Percentiles rank a stretch among this genome's conserved stretches.
These are phyloP conservation scores for Synaphobranchus kaupii DNA, from an alignment of 2,797 vertebrate genomes.

Conservation along the genomic window DNA sequence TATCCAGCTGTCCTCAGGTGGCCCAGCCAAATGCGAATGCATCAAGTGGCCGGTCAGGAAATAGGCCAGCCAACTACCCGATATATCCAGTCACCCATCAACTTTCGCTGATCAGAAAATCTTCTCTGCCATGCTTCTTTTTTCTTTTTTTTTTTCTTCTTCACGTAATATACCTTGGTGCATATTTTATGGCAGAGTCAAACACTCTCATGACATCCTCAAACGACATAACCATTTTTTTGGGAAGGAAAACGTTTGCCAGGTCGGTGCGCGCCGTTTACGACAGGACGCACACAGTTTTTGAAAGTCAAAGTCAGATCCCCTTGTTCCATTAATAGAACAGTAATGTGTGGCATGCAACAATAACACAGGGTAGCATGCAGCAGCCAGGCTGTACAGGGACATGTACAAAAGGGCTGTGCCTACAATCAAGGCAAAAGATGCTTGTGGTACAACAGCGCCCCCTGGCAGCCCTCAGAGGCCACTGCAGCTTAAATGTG, in stretches of 20 bases:
- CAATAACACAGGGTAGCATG: slow-evolving; percentile 56
- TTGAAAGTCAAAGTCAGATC: slow-evolving; percentile 62
- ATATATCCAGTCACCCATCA: slow-evolving; percentile 18
- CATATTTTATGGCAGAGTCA: background rate
- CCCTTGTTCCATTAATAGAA: slow-evolving; percentile 75
- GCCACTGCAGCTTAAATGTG: background rate
- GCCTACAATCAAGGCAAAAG: background rate
- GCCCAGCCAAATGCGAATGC: slow-evolving; percentile 9
- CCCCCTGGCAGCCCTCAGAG: slow-evolving; percentile 27
- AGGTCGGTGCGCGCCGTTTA: background rate
- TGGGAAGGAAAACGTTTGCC: background rate
- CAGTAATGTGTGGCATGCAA: slow-evolving; percentile 55
- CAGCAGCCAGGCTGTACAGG: slow-evolving; percentile 53
- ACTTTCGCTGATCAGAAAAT: no score
- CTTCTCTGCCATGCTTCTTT: no score
- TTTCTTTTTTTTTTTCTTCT: no score
- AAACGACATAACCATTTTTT: background rate
- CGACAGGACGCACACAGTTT: slow-evolving; percentile 31
- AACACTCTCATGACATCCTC: background rate
- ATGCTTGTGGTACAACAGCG: slow-evolving; percentile 25
- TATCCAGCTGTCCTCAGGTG: background rate
- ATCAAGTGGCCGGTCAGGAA: slow-evolving; percentile 30
- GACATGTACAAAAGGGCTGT: slow-evolving; percentile 27
- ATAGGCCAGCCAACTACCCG: slow-evolving; percentile 34
- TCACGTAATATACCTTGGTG: no score